These are phyloP conservation scores for Acheta domesticus DNA, from an alignment of 2,888 invertebrate genomes.

Conservation along the genomic window DNA sequence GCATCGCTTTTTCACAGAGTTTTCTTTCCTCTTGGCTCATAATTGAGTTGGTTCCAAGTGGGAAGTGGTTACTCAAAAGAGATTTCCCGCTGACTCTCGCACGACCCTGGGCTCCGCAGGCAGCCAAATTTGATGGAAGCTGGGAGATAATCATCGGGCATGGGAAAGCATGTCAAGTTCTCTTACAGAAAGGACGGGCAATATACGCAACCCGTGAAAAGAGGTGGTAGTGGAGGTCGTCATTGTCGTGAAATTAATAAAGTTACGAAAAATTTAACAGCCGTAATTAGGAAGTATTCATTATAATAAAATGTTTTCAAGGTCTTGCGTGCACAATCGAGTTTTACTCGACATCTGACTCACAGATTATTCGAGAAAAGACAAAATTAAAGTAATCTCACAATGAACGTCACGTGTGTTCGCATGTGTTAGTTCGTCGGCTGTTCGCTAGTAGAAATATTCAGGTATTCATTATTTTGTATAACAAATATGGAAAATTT, in stretches of 20 bases:
- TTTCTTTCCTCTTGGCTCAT: no score
- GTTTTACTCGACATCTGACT: neutral
- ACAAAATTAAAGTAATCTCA: no score
- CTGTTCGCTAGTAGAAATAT: no score
- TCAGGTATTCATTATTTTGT: no score
- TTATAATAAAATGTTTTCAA: neutral
- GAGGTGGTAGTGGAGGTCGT: neutral
- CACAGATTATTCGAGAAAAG: neutral
- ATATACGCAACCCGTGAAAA: neutral
- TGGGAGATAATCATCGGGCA: neutral
- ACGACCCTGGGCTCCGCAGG: no score
- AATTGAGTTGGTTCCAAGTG: no score
- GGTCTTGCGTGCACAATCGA: neutral
- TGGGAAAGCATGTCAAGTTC: conserved; percentile 7
- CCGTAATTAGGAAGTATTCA: neutral
- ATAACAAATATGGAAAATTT: no score
- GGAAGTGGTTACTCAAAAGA: no score
- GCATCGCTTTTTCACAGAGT: no score
- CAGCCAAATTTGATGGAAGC: neutral
- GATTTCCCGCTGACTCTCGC: no score
- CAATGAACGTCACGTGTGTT: no score
- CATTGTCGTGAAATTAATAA: neutral
- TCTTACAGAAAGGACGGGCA: neutral
- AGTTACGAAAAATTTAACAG: neutral
- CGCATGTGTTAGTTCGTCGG: no score